A percentile compares a stretch with the other conserved stretches of the same genome.
Conservation (phyloP, 2,797 vertebrate species). For the Anguilla marmorata region DNA sequence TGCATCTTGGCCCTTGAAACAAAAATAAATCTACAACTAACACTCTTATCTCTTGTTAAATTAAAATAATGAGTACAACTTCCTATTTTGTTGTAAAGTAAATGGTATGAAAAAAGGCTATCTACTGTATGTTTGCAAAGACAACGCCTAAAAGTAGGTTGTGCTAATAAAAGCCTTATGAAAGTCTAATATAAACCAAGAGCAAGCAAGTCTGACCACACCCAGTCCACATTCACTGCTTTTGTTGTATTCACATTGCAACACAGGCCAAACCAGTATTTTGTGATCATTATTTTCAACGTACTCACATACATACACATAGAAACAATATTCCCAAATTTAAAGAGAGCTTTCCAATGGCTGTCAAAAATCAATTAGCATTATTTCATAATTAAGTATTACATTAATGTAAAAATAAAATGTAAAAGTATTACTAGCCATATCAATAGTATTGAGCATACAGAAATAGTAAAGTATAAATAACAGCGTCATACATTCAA, state of each 20-base stretch:
- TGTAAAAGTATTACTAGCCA: not conserved
- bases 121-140: constrained; percentile 62
- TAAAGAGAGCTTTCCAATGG: not conserved
- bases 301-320: not conserved
- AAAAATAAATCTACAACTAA: constrained; percentile 21
- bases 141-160: constrained; percentile 69
- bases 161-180: constrained; percentile 51
- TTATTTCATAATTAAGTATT: too few relatives aligned
- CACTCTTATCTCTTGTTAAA: constrained; percentile 40
- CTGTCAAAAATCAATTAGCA: too few relatives aligned
- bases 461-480: too few relatives aligned
- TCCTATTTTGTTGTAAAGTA: constrained; percentile 54
- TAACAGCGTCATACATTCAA: not conserved
- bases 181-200: constrained; percentile 72
- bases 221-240: constrained; percentile 59
- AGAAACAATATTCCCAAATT: not conserved
- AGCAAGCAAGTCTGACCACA: constrained; percentile 64
- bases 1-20: not conserved
- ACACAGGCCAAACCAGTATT: not conserved
- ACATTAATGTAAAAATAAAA: too few relatives aligned
- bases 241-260: constrained; percentile 31
- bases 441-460: not conserved
- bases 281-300: not conserved
- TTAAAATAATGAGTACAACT: constrained; percentile 42
- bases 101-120: constrained; percentile 75